These are phyloP conservation scores for Zoanthus sociatus DNA, from an alignment of 92 coral and sea anemone species.

Conservation along the genomic window DNA sequence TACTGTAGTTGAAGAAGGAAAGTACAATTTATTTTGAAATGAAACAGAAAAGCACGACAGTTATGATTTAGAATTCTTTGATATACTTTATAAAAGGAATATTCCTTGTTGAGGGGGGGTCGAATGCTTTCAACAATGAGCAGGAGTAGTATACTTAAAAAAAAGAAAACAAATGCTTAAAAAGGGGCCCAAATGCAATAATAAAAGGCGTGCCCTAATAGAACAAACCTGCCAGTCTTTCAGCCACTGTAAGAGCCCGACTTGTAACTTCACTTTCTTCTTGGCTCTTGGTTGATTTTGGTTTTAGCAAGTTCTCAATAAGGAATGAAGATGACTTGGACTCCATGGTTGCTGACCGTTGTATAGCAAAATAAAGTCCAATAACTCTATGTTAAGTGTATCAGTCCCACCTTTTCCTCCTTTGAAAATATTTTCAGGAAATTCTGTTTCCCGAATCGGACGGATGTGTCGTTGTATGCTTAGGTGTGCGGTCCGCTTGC, in stretches of 20 bases:
- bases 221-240: constrained; percentile 47
- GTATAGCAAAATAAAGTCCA: background rate
- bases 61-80: too few relatives aligned
- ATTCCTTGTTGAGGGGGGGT: too few relatives aligned
- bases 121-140: too few relatives aligned
- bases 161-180: constrained; percentile 11
- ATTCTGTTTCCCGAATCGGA: constrained; percentile 39
- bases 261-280: constrained; percentile 36
- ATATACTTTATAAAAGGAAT: too few relatives aligned
- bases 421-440: constrained; percentile 34
- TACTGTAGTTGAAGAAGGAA: too few relatives aligned
- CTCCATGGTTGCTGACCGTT: constrained; percentile 21
- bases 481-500: constrained; percentile 49
- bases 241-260: constrained; percentile 48
- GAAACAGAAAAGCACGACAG: too few relatives aligned
- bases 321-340: constrained; percentile 44
- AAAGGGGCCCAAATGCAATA: background rate
- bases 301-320: constrained; percentile 36
- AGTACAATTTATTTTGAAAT: too few relatives aligned
- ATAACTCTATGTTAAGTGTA: constrained; percentile 21
- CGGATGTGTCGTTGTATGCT: constrained; percentile 46
- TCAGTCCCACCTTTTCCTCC: constrained; percentile 47
- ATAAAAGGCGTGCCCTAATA: constrained; percentile 10
- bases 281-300: constrained; percentile 14
- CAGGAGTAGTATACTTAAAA: too few relatives aligned